Conservation (phyloP, 2,888 invertebrate genomes). For the Osmoderma eremita region DNA sequence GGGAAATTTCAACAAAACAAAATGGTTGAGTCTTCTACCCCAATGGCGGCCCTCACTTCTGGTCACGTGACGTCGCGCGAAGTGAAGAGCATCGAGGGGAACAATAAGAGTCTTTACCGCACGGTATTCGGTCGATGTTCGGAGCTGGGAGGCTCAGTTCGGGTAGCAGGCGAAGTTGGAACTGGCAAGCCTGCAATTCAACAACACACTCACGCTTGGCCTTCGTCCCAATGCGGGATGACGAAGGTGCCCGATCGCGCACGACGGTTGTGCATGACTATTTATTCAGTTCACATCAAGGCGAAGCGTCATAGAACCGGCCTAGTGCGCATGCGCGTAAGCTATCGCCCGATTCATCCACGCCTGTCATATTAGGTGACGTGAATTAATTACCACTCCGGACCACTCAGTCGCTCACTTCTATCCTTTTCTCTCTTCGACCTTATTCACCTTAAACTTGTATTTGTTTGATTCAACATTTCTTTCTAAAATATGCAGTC, state of each 20-base stretch:
- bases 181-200: conserved; percentile 6
- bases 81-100: conserved; percentile 29
- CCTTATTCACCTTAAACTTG: neutral
- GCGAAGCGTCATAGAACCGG: conserved; percentile 17
- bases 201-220: conserved; percentile 28
- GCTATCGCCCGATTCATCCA: conserved; percentile 28
- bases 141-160: conserved; percentile 32
- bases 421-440: neutral
- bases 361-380: conserved; percentile 22
- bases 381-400: conserved; percentile 24
- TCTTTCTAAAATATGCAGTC: too few species aligned
- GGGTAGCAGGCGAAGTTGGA: conserved; percentile 21
- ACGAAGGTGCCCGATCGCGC: conserved; percentile 18
- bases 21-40: conserved; percentile 43
- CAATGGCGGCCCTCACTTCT: conserved; percentile 39
- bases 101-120: conserved; percentile 32
- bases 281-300: conserved; percentile 25
- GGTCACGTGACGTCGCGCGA: conserved; percentile 37
- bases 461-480: too few species aligned
- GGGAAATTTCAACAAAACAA: conserved; percentile 45
- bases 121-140: conserved; percentile 34
- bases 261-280: conserved; percentile 25
- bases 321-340: conserved; percentile 30
- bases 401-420: neutral
- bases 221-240: conserved; percentile 20